phyloP scores from a whole-genome alignment of 2,113 vertebrate genomes.

The Cepphus grylle region DNA sequence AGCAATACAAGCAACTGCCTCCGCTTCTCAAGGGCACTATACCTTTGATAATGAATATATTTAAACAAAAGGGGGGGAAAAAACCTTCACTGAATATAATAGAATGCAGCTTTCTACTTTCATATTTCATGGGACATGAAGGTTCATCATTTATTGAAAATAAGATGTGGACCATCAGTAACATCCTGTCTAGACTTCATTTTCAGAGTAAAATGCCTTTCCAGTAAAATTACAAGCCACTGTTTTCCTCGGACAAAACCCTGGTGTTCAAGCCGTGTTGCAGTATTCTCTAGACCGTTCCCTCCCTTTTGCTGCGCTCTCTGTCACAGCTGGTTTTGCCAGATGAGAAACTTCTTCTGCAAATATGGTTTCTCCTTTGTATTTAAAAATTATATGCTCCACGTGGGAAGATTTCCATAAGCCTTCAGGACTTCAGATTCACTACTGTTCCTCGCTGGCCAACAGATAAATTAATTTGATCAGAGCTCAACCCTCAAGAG shows the following conservation, averaged over 20 bases:
- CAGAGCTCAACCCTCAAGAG: neutral
- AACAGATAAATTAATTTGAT: constrained; percentile 27
- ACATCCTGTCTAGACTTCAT: constrained; percentile 28
- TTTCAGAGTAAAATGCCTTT: constrained; percentile 34
- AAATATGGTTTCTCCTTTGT: neutral
- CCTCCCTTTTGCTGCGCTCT: neutral
- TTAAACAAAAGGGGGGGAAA: constrained; percentile 27
- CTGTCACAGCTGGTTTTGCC: neutral
- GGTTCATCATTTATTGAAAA: constrained; percentile 68
- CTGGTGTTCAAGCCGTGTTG: neutral
- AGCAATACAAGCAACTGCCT: constrained; percentile 39
- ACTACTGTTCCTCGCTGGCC: neutral
- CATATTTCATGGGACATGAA: constrained; percentile 46
- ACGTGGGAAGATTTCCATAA: neutral
- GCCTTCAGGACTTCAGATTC: constrained; percentile 34
- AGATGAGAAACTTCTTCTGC: neutral
- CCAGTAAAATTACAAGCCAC: constrained; percentile 8
- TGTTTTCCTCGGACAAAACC: neutral
- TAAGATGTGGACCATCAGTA: constrained; percentile 37
- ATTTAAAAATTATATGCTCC: neutral
- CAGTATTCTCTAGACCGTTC: neutral
- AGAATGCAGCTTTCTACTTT: constrained; percentile 43
- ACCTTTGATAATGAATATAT: constrained; percentile 64
- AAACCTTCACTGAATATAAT: constrained; percentile 33
- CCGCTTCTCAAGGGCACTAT: constrained; percentile 63